Base-by-base conservation (phyloP, 2,113 vertebrate genomes). In the Labeo catla region DNA sequence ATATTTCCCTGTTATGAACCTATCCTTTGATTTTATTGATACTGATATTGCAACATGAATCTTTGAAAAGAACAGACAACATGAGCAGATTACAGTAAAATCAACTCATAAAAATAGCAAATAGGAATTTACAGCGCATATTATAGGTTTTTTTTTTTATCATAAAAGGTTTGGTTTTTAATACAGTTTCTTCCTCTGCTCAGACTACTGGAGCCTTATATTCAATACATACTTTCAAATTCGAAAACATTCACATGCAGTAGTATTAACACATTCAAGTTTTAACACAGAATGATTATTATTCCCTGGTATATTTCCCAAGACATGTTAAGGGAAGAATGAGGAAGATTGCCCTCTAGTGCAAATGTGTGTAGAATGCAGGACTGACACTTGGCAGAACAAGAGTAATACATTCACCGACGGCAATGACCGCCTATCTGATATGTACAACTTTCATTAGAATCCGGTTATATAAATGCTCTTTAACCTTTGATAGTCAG, bases 331-430 rank as follows among this genome's bases (percentile, higher is more conserved):
- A 36, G 16, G 23, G 34, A 45, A 76, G 12, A 39, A 74, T 21
- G 47, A 77, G 43, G 6, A 86, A 87, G 78, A 34, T 65, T 87
- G 88, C 86, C 73, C 86, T 85, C 86, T 89, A 86, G 88, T 85
- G 86, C 86, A 85, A 72, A 70, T 85, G 15, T 65, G 65, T 70
- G 57, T 49, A 85, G 77, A 83, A 74, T 12, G 59, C 83, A 85
- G n/a, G 15, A 84, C 84, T 57, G 86, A 85, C 54, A 49, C 15
- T 5, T 54, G 49, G 61, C 66, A 10, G 34, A 61, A 19, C 6
- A 16, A 65, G 16, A 72, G 50, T 50, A 23, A 57, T 73, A 88
- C 70, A 84, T 63, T 57, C 34, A 49, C 34, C 6, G 23, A 43
- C 19, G 9, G 57, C 36, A 85, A 59, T 54, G 4, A 57, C 45